These are phyloP conservation scores for Gymnosoma rotundatum DNA, from an alignment of 2,888 invertebrate genomes.

Conservation along the genomic window DNA sequence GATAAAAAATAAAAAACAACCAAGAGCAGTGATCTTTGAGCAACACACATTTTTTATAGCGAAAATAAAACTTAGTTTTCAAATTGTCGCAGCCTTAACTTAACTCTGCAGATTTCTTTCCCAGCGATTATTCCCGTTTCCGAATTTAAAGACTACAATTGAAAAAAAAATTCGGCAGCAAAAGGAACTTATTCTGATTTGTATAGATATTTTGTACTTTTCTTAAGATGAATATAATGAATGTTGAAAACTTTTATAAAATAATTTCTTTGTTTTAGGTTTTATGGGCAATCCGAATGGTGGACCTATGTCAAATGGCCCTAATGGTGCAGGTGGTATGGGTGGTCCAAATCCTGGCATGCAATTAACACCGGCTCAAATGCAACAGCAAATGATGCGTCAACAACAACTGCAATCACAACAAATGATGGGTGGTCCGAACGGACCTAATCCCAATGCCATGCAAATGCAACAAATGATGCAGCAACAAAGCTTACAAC, in stretches of 20 bases:
- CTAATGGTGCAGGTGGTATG: conserved; percentile 71
- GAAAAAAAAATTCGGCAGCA: no score
- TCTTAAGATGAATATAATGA: no score
- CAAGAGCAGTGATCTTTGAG: no score
- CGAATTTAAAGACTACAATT: no score
- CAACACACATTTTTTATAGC: no score
- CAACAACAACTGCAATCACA: conserved; percentile 83
- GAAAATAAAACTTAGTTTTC: no score
- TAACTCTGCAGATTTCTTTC: no score
- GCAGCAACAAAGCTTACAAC: conserved; percentile 77
- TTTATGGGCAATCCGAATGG: conserved; percentile 79
- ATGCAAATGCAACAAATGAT: conserved; percentile 81
- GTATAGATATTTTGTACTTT: no score
- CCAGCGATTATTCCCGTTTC: no score
- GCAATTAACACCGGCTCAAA: conserved; percentile 83
- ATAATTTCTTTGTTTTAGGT: conserved; percentile 70
- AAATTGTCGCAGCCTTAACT: no score
- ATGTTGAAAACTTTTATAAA: background rate
- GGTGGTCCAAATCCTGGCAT: conserved; percentile 77
- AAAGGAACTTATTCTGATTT: no score
- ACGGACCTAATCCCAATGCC: conserved; percentile 72
- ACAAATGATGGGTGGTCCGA: conserved; percentile 76
- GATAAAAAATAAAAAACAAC: no score
- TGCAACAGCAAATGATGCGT: conserved; percentile 83
- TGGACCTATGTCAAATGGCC: conserved; percentile 74